These are phyloP conservation scores for Aurelia aurita DNA, from an alignment of 30 jellyfish, hydroid and myxozoan species.

Conservation along the genomic window DNA sequence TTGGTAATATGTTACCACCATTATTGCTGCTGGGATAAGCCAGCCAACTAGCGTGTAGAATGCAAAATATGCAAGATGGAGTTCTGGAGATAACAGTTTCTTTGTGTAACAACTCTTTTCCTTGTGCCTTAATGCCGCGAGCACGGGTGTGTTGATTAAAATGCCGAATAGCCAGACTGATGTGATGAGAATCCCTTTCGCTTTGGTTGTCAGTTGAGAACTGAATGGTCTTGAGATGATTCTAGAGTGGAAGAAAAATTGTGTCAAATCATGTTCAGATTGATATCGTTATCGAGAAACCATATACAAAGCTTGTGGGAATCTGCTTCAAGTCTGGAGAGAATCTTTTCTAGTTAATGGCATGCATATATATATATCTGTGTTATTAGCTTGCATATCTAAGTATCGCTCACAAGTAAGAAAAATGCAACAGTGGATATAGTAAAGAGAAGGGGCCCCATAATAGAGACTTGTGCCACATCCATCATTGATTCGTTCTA, in stretches of 20 bases:
- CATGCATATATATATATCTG: no score
- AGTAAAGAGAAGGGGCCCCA: no score
- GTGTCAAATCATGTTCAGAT: no score
- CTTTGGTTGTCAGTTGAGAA: slow-evolving; percentile 19
- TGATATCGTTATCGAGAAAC: no score
- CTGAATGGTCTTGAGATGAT: slow-evolving; percentile 60
- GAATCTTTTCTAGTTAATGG: no score
- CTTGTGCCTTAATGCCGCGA: background rate
- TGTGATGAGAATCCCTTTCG: slow-evolving; percentile 34
- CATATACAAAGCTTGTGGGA: no score
- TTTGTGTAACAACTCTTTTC: slow-evolving; percentile 10
- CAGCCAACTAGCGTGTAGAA: slow-evolving; percentile 47
- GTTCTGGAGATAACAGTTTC: slow-evolving; percentile 6
- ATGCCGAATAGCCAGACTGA: slow-evolving; percentile 50
- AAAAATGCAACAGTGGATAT: no score
- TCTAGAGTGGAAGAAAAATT: slow-evolving; percentile 7
- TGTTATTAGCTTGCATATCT: no score
- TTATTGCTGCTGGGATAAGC: slow-evolving; percentile 46
- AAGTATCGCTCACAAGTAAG: no score
- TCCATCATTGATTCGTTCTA: no score
- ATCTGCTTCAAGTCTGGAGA: no score
- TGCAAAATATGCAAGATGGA: slow-evolving; percentile 17
- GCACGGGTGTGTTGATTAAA: slow-evolving; percentile 27
- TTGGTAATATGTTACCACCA: slow-evolving; percentile 15
- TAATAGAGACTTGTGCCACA: no score